Evolutionary conservation across 2,113 vertebrate species (phyloP).

Genomic region (Neoarius graeffei): DNA sequence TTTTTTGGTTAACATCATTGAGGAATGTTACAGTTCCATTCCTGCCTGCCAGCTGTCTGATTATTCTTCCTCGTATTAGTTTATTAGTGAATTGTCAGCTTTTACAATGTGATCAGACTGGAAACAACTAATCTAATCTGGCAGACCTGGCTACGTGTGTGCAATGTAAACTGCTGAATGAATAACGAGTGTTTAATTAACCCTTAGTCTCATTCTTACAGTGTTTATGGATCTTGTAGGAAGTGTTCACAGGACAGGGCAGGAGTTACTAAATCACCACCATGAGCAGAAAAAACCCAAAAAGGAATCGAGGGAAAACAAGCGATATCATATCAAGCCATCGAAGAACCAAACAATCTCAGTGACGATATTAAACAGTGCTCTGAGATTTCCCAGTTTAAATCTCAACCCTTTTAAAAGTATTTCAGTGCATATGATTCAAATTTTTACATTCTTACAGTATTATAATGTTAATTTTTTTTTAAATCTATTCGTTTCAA

Average conservation of each 20-base stretch:
- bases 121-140: background rate
- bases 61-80: background rate
- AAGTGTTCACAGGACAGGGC: background rate
- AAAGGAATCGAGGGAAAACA: too few relatives aligned
- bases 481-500: too few relatives aligned
- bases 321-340: too few relatives aligned
- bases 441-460: too few relatives aligned
- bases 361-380: too few relatives aligned
- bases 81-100: background rate
- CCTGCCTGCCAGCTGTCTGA: background rate
- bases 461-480: too few relatives aligned
- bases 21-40: background rate
- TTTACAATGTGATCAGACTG: background rate
- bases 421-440: too few relatives aligned
- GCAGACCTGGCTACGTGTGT: background rate
- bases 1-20: too few relatives aligned
- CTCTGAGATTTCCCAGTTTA: too few relatives aligned
- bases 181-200: background rate
- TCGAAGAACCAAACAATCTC: too few relatives aligned
- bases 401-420: too few relatives aligned
- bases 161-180: background rate
- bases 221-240: background rate
- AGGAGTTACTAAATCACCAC: background rate
- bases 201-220: background rate
- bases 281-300: too few relatives aligned